These are phyloP conservation scores for Lynx canadensis DNA, from an alignment of 2,113 vertebrate genomes.

Conservation along the genomic window DNA sequence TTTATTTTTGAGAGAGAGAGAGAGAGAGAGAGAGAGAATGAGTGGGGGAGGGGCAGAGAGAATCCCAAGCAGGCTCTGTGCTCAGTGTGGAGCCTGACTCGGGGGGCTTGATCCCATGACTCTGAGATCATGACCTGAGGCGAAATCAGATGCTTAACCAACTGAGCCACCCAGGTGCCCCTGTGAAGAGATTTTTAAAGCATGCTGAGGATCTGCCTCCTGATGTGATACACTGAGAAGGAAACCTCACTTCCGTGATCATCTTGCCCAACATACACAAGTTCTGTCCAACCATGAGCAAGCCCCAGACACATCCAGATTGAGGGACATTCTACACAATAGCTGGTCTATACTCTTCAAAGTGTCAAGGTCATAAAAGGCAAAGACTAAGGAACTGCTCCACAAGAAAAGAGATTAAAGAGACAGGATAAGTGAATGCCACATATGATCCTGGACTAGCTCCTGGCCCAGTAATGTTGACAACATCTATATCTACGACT, in stretches of 20 bases:
- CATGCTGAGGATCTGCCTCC: not conserved
- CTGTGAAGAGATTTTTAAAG: not conserved
- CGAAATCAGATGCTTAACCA: too few relatives aligned
- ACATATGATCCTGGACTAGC: not conserved
- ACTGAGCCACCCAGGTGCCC: too few relatives aligned
- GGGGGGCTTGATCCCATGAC: too few relatives aligned
- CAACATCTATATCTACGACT: not conserved
- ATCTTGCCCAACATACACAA: not conserved
- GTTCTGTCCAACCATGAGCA: not conserved
- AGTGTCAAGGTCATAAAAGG: not conserved
- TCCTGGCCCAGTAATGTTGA: not conserved
- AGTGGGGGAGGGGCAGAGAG: too few relatives aligned
- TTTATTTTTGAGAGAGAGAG: too few relatives aligned
- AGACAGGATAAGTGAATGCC: not conserved
- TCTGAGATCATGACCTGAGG: too few relatives aligned
- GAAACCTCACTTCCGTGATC: not conserved
- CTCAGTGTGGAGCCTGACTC: too few relatives aligned
- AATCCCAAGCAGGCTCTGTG: too few relatives aligned
- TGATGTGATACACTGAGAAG: not conserved
- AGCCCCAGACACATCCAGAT: not conserved
- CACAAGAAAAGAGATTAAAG: conserved; percentile 4
- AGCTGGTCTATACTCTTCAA: not conserved
- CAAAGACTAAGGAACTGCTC: not conserved
- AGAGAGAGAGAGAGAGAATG: too few relatives aligned
- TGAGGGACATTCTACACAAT: not conserved